Evolutionary conservation across 2,888 invertebrate genomes (phyloP).

Genomic region (Agriopis leucophaearia): DNA sequence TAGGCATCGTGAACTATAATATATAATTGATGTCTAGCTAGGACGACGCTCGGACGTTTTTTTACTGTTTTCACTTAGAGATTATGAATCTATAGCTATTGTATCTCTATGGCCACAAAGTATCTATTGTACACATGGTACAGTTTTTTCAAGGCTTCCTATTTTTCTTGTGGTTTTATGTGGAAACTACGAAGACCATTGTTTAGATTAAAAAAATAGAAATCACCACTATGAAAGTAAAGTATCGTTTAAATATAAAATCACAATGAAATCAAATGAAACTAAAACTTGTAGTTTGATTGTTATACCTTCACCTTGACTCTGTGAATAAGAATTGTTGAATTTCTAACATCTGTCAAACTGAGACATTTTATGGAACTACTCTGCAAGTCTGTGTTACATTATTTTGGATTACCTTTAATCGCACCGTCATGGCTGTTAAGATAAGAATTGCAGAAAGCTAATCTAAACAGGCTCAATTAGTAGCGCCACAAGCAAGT

Average conservation of each 20-base stretch:
- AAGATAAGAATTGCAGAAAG: too few relatives aligned
- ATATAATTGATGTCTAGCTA: too few relatives aligned
- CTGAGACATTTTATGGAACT: neutral
- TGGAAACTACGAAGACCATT: slow-evolving; percentile 14
- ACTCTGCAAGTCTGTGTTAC: neutral
- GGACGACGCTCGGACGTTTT: too few relatives aligned
- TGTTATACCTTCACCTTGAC: slow-evolving; percentile 3
- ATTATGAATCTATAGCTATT: too few relatives aligned
- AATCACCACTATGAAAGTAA: slow-evolving; percentile 7
- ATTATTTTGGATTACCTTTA: too few relatives aligned
- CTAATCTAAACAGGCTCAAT: too few relatives aligned
- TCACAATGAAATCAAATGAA: slow-evolving; percentile 61
- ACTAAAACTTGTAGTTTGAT: slow-evolving; percentile 17
- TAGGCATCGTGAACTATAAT: too few relatives aligned
- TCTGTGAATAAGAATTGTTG: neutral
- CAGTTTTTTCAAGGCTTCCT: neutral
- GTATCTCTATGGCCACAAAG: too few relatives aligned
- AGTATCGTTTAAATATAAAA: slow-evolving; percentile 64
- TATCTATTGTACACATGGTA: slow-evolving; percentile 7
- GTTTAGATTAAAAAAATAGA: slow-evolving; percentile 11
- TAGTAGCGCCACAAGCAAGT: too few relatives aligned
- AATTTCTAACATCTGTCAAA: slow-evolving; percentile 12
- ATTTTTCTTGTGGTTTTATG: slow-evolving; percentile 31
- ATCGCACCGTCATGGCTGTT: too few relatives aligned
- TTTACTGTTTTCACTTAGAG: too few relatives aligned